Percentiles rank a stretch among this genome's conserved stretches.
These are phyloP conservation scores for Anodontia alba DNA, from an alignment of 2,888 invertebrate genomes.

Conservation along the genomic window DNA sequence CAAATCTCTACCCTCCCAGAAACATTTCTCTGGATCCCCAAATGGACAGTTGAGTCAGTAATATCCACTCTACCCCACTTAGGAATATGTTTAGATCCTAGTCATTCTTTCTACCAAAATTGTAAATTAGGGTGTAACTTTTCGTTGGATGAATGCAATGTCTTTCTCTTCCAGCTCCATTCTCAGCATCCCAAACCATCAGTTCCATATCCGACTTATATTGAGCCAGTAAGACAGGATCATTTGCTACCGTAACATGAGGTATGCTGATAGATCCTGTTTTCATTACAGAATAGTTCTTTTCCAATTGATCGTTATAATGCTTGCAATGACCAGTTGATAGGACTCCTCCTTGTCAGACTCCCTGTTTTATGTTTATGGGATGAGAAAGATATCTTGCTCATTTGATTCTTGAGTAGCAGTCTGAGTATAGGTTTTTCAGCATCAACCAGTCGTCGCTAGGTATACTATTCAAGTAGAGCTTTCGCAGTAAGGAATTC, in stretches of 20 bases:
- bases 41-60: background rate
- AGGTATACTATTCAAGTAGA: background rate
- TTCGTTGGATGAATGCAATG: background rate
- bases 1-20: background rate
- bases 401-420: background rate
- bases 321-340: background rate
- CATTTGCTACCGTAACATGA: background rate
- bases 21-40: background rate
- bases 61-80: too few species aligned
- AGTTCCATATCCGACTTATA: background rate
- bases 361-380: background rate
- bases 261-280: background rate
- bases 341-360: background rate
- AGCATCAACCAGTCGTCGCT: background rate
- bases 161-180: background rate
- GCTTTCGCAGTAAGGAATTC: background rate
- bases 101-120: too few species aligned
- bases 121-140: background rate
- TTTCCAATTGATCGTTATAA: background rate
- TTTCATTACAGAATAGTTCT: background rate
- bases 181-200: background rate
- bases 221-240: background rate
- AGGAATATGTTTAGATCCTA: too few species aligned
- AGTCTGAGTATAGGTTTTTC: constrained; percentile 1
- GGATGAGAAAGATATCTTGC: background rate